Evolutionary conservation across 1,140 invertebrate genomes (phyloP), one percentile per base, ranked within the genome.

Genomic region (Caenorhabditis brenneri): DNA sequence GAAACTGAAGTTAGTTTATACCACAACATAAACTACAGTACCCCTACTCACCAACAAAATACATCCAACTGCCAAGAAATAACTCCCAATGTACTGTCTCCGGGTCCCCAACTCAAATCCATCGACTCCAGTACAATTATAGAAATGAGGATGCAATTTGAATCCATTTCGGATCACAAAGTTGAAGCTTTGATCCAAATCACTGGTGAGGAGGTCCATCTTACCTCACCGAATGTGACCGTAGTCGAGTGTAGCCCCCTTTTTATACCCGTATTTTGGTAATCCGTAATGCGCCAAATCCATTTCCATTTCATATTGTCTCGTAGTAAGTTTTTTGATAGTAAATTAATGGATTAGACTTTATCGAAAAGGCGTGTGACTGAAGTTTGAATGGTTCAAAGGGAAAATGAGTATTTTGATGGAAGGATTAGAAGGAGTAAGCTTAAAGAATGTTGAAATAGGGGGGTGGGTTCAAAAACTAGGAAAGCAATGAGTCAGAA

Each of bases 151-250:
- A 46, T 74, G 15, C 16, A 42, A 3, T 12, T 42, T n/a, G n/a
- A 74, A 74, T 10, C 65, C 65, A 24, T 74, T 74, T 46, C 65
- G 65, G 10, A 74, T 19, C 3, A 74, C 33, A 74, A n/a, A 74
- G 22, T 74, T 74, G 0, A 74, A 22, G n/a, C 65, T 74, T 15
- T 74, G 65, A 15, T 74, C 65, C 16, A 74, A 12, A 46, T 74
- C 65, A 15, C 65, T 74, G n/a, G 65, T 42, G 12, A 74, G 65
- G 12, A 74, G n/a, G 5, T 74, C 29, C 65, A 74, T 74, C 0
- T 24, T n/a, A n/a, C n/a, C n/a, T n/a, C n/a, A n/a, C n/a, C 16
- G 29, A 36, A n/a, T 5, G 12, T 7, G 24, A n/a, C 49, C 49
- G 49, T 51, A 51, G 22, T 19, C 49, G 12, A 55, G 10, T 55